Conservation (phyloP, 2,113 vertebrate species). For the Heloderma charlesbogerti region DNA sequence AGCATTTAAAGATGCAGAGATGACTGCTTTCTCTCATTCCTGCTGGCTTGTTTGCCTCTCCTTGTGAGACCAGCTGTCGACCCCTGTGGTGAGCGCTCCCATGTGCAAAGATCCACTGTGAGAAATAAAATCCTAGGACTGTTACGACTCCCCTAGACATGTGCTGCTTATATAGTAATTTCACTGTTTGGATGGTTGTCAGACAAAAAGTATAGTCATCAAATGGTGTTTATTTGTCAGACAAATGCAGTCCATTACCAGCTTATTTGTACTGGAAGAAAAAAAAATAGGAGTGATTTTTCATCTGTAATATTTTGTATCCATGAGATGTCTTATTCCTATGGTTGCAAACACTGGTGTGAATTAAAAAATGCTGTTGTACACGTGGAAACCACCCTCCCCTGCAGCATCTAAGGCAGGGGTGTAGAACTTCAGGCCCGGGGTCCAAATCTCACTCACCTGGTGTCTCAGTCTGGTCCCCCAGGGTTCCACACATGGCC, state of each 20-base stretch:
- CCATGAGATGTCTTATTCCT: background rate
- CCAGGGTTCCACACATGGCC: too few species aligned
- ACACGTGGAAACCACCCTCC: too few species aligned
- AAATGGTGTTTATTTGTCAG: constrained; percentile 73
- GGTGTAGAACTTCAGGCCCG: too few species aligned
- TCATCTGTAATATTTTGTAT: background rate
- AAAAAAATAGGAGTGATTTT: background rate
- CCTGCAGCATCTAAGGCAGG: too few species aligned
- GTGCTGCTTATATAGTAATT: constrained; percentile 72
- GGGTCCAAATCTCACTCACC: too few species aligned
- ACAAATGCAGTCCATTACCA: constrained; percentile 64
- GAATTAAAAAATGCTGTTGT: background rate
- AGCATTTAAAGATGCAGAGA: background rate
- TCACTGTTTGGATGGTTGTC: constrained; percentile 66
- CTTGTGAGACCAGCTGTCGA: constrained; percentile 20
- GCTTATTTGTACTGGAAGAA: constrained; percentile 48
- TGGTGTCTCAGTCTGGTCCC: too few species aligned
- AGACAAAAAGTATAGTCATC: constrained; percentile 67
- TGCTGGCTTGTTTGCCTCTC: constrained; percentile 10
- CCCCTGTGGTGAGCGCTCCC: constrained; percentile 47
- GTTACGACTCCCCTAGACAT: constrained; percentile 65
- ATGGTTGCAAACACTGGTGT: background rate
- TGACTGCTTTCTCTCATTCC: constrained; percentile 1
- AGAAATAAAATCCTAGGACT: constrained; percentile 69
- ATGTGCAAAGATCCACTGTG: constrained; percentile 56